phyloP scores from a whole-genome alignment of 2,113 vertebrate genomes.

The Thunnus thynnus region DNA sequence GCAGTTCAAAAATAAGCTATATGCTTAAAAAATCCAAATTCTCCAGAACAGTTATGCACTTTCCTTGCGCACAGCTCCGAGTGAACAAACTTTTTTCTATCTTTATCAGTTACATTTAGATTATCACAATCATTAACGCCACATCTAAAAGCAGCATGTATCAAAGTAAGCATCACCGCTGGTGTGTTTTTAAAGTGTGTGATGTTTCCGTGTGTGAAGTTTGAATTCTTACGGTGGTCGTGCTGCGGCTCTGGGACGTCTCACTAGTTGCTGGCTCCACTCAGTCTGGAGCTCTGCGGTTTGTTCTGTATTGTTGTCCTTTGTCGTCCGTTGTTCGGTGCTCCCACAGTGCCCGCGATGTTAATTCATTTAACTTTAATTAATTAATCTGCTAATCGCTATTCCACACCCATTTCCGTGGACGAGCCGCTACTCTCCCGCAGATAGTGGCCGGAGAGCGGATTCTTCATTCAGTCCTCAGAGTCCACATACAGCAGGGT shows the following conservation, averaged over 20 bases:
- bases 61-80: constrained; percentile 1
- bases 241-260: constrained; percentile 82
- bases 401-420: not conserved
- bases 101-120: not conserved
- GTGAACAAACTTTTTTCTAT: constrained; percentile 22
- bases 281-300: constrained; percentile 79
- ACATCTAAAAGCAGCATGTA: not conserved
- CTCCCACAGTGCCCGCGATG: constrained; percentile 5
- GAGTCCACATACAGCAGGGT: not conserved
- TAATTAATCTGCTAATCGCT: not conserved
- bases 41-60: not conserved
- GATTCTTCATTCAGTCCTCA: constrained; percentile 27
- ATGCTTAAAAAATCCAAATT: too few species aligned
- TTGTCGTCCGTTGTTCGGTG: constrained; percentile 50
- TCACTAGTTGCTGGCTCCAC: constrained; percentile 85
- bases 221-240: constrained; percentile 67
- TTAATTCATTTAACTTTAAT: constrained; percentile 27
- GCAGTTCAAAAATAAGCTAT: fast-evolving
- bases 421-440: not conserved
- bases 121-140: too few species aligned
- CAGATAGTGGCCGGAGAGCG: not conserved
- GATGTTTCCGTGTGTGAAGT: constrained; percentile 17
- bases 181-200: not conserved
- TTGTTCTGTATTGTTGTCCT: constrained; percentile 64
- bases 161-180: fast-evolving